Conservation (phyloP, 1,140 invertebrate species). For the Oppia nitens region DNA sequence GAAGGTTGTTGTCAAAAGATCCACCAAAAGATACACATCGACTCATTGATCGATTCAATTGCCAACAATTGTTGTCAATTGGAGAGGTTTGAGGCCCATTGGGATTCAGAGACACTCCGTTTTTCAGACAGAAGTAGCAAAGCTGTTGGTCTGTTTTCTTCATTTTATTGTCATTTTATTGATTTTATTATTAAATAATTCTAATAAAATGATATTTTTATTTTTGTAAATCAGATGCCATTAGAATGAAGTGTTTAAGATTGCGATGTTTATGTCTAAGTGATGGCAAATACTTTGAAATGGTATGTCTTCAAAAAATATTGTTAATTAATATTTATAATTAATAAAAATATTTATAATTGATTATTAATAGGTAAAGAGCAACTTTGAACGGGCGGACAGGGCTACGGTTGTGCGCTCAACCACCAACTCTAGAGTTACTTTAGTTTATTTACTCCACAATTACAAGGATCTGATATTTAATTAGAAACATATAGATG, state of each 20-base stretch:
- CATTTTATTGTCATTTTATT: not conserved
- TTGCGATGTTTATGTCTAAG: slow-evolving; percentile 66
- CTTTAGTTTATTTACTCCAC: slow-evolving; percentile 71
- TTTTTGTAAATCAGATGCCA: slow-evolving; percentile 43
- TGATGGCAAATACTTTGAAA: slow-evolving; percentile 97
- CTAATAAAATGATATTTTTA: not conserved
- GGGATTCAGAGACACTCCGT: slow-evolving; percentile 94
- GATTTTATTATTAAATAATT: not conserved
- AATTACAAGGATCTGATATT: slow-evolving; percentile 91
- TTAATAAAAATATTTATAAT: not conserved
- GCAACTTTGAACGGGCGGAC: slow-evolving; percentile 96
- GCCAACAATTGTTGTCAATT: slow-evolving; percentile 76
- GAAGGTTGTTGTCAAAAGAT: slow-evolving; percentile 91
- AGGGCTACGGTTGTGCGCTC: slow-evolving; percentile 86
- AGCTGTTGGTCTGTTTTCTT: slow-evolving; percentile 19
- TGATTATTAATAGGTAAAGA: slow-evolving; percentile 49
- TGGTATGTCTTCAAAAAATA: slow-evolving; percentile 32
- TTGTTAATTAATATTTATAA: not conserved
- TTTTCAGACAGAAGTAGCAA: slow-evolving; percentile 99
- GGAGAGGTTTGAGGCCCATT: slow-evolving; percentile 80
- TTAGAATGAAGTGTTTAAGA: slow-evolving; percentile 72
- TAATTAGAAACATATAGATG: slow-evolving; percentile 10
- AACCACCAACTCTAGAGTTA: slow-evolving; percentile 75
- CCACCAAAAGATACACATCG: slow-evolving; percentile 55
- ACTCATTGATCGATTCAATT: slow-evolving; percentile 93